Conservation (phyloP, 2,797 vertebrate species). For the Lepilemur septentrionalis region DNA sequence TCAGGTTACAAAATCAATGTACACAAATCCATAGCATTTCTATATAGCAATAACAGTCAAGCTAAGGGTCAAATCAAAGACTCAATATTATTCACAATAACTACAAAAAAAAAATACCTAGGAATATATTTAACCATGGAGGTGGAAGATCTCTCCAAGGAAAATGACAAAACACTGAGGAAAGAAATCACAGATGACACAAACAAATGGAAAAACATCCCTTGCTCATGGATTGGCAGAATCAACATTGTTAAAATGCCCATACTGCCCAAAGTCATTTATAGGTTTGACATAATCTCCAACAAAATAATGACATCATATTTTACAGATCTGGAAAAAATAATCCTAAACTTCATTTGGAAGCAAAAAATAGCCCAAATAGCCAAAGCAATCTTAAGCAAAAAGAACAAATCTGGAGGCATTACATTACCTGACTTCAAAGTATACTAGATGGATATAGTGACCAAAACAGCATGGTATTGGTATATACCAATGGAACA, state of each 20-base stretch:
- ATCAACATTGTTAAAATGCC: not conserved
- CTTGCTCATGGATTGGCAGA: not conserved
- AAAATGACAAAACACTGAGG: not conserved
- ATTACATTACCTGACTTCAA: not conserved
- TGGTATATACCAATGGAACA: not conserved
- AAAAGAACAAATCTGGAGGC: not conserved
- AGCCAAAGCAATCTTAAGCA: not conserved
- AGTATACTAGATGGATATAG: not conserved
- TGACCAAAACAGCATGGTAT: not conserved
- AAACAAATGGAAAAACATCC: not conserved
- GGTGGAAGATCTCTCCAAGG: not conserved
- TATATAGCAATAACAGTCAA: not conserved
- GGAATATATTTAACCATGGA: not conserved
- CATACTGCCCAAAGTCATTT: not conserved
- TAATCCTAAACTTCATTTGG: not conserved
- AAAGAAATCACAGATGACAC: not conserved
- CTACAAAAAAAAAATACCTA: not conserved
- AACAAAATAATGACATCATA: not conserved
- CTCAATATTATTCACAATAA: not conserved
- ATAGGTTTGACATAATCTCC: not conserved
- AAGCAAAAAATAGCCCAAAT: not conserved
- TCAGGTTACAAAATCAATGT: not conserved
- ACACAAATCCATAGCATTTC: not conserved
- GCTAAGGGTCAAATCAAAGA: not conserved
- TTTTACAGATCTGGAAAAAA: not conserved